Evolutionary conservation across 2,113 vertebrate genomes (phyloP), one percentile per base, ranked within the genome.

Genomic region (Dryoscopus gambensis): DNA sequence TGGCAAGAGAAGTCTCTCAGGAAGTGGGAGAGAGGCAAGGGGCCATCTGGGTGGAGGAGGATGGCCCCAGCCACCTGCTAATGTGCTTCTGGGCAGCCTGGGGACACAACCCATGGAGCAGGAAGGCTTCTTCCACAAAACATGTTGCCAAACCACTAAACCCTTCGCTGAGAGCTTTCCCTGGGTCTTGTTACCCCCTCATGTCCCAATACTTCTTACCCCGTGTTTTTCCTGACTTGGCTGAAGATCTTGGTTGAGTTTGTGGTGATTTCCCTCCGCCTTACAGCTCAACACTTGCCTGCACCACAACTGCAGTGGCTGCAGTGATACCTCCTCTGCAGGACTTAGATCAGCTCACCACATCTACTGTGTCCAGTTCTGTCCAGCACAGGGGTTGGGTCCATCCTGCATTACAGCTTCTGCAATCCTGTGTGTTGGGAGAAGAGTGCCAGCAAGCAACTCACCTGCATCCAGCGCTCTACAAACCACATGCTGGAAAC

Each of bases 221-320:
- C 47, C 0, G 0, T 27, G 30, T 35, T 94, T 84, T 76, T 31
- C 42, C 35, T 63, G 10, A 23, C 18, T 42, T 60, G 82, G 27
- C n/a, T 28, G 57, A 75, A 67, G 62, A 53, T 19, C 47, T 59
- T 1, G 0, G 63, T 49, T 15, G 20, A 35, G 23, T 59, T 76
- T 68, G 83, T 8, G 37, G 35, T 0, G 0, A 27, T 49, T 11
- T 4, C 19, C 2, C 6, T 68, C 9, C 13, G 4, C 6, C 4
- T 42, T 2, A 1, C 44, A 52, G 16, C 39, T 86, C 64, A 70
- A 10, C 0, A 0, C 31, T 42, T 28, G 10, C 40, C n/a, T 69
- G 63, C 20, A 5, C 21, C 8, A 21, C 22, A 24, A 1, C 18
- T 52, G 62, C 63, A 27, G 68, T 1, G 3, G 9, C 8, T 21